phyloP scores from a whole-genome alignment of 2,888 invertebrate species.

The Eudemis profundana region DNA sequence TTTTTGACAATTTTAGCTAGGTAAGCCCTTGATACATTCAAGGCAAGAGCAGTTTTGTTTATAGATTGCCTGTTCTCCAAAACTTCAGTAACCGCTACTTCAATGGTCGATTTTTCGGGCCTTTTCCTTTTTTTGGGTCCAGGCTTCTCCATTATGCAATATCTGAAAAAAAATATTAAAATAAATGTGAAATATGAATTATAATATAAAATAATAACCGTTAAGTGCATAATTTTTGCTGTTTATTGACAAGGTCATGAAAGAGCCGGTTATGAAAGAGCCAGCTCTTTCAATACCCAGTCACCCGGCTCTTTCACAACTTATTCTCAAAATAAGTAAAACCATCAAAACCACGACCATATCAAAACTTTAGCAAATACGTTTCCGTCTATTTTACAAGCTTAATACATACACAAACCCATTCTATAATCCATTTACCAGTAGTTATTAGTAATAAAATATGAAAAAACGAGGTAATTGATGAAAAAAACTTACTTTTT shows the following conservation, averaged over 20 bases:
- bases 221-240: not conserved
- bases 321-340: too few relatives aligned
- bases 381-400: too few relatives aligned
- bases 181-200: not conserved
- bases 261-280: conserved; percentile 1
- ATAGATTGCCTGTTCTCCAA: not conserved
- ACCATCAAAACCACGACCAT: too few relatives aligned
- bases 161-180: not conserved
- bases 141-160: not conserved
- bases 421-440: too few relatives aligned
- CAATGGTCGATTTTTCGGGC: not conserved
- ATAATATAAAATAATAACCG: not conserved
- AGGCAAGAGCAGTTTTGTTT: conserved; percentile 36
- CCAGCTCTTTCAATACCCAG: not conserved
- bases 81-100: not conserved
- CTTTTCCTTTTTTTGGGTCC: not conserved
- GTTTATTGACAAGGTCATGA: not conserved
- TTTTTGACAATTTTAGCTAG: conserved; percentile 46
- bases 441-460: too few relatives aligned
- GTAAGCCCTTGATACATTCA: conserved; percentile 46
- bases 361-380: too few relatives aligned
- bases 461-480: too few relatives aligned
- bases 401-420: too few relatives aligned
- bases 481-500: too few relatives aligned
- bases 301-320: not conserved